Conservation (phyloP, 2,113 vertebrate genomes). For the Ammospiza caudacuta region DNA sequence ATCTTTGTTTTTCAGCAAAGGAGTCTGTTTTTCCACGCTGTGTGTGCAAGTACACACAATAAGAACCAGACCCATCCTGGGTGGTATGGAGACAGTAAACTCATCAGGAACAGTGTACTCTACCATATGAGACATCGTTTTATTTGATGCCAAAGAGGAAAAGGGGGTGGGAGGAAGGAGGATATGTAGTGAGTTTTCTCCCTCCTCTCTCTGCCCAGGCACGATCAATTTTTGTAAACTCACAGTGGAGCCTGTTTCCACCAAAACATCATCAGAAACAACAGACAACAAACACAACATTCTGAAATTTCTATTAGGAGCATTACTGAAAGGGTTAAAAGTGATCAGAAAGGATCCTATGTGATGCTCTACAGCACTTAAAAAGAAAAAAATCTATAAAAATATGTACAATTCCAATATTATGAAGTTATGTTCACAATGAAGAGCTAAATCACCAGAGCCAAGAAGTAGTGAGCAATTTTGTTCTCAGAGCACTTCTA, state of each 20-base stretch:
- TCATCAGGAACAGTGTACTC: constrained; percentile 11
- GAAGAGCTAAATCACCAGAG: not conserved
- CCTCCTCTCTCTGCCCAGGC: constrained; percentile 35
- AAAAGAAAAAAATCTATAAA: not conserved
- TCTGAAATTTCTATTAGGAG: not conserved
- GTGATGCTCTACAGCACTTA: not conserved
- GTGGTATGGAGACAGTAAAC: constrained; percentile 66
- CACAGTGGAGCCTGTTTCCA: constrained; percentile 12
- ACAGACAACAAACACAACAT: not conserved
- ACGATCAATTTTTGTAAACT: not conserved
- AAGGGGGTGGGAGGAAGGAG: constrained; percentile 4
- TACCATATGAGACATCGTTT: constrained; percentile 26
- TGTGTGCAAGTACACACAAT: constrained; percentile 20
- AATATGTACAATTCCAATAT: not conserved
- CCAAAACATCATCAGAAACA: not conserved
- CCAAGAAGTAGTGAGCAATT: not conserved
- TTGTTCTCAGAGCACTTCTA: not conserved
- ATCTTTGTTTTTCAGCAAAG: not conserved
- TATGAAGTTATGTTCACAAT: not conserved
- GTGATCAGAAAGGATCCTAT: not conserved
- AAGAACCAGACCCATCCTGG: constrained; percentile 70
- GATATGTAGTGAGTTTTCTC: not conserved
- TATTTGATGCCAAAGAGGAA: constrained; percentile 63
- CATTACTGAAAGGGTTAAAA: not conserved
- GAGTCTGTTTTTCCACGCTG: not conserved